Base-by-base conservation (phyloP, 2,888 invertebrate species). In the Acleris emargana region DNA sequence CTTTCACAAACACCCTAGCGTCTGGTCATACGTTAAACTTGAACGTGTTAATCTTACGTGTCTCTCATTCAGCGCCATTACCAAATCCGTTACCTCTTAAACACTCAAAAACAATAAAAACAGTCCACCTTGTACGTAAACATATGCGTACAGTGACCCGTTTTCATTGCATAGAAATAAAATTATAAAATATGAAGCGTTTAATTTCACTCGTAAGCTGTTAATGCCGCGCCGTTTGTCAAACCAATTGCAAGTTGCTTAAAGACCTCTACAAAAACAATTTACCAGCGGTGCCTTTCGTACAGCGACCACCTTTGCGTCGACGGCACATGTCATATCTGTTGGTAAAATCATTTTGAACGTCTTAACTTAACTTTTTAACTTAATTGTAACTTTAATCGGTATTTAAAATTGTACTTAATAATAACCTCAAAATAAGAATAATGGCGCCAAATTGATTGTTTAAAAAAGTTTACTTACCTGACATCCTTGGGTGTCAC, bases 241-340 rank as follows among this genome's bases (percentile, higher is more conserved):
- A 79, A 77, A 87, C 89, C 89, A 82, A 73, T 82, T 77, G 81
- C 84, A 82, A 81, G 77, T 82, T 80, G 81, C 81, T 86, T 77
- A 71, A 73, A 73, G 76, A 80, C 82, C 82, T 76, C 77, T 82
- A 82, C 80, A 83, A 85, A 86, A 82, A 80, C 76, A 84, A 93
- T 95, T 96, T 97, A 98, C 98, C 98, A 94, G 98, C 98, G 93
- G 98, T 98, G 96, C 98, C 98, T 95, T 98, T 97, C 87, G 98
- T 98, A 95, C 98, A 98, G 94, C 97, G 96, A 91, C 98, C 98
- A 93, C 97, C 98, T 95, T 97, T 97, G 93, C 97, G 95, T 90
- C 97, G 95, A 86, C 98, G 96, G 95, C 98, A 98, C 98, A 98
- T 98, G 96, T 98, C 98, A 94, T 98, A 97, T 96, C 98, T 98